Evolutionary conservation across 1,140 invertebrate genomes (phyloP).

Genomic region (Brevipalpus yothersi): DNA sequence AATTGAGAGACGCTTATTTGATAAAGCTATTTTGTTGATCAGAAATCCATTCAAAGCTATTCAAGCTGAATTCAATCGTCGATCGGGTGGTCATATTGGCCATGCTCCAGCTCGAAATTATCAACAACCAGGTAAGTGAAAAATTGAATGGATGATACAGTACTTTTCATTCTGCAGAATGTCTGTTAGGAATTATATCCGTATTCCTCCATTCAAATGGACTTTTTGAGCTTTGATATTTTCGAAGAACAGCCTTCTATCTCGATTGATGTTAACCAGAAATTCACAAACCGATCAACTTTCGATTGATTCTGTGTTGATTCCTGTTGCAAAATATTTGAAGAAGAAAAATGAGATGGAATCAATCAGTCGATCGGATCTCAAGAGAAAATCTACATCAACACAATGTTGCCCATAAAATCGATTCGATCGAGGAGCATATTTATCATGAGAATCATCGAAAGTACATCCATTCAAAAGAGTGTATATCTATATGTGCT

Average conservation of each 20-base stretch:
- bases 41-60: constrained; percentile 41
- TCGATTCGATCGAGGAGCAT: no score
- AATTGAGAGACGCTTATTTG: constrained; percentile 29
- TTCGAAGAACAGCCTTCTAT: neutral
- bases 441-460: no score
- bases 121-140: constrained; percentile 30
- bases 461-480: no score
- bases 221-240: neutral
- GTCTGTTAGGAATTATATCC: no score
- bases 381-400: neutral
- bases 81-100: constrained; percentile 40
- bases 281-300: neutral
- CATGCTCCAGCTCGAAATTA: constrained; percentile 36
- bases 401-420: neutral
- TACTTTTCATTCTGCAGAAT: neutral
- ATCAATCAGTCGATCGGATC: neutral
- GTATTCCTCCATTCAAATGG: no score
- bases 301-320: neutral
- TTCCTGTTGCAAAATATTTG: neutral
- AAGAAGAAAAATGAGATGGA: neutral
- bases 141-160: neutral
- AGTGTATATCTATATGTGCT: no score
- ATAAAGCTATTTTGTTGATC: constrained; percentile 33
- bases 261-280: neutral
- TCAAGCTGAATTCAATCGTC: constrained; percentile 41